Evolutionary conservation across 2,888 invertebrate genomes (phyloP), one percentile per base, ranked within the genome.

Genomic region (Drosophila cyrtoloma): DNA sequence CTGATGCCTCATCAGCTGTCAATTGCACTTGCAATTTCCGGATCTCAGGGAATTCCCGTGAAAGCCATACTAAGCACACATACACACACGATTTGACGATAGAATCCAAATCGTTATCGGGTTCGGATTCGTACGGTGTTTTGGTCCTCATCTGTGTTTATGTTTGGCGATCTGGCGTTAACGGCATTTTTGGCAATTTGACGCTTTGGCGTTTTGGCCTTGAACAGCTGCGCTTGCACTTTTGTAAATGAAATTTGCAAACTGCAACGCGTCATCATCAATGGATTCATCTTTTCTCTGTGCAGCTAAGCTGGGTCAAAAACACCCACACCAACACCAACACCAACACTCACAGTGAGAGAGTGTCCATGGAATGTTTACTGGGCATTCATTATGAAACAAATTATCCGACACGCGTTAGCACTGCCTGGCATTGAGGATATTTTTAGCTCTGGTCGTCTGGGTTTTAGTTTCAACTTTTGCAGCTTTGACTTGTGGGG

Each of bases 161-260:
- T 14, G 12, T 50, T 53, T 65, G 16, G 22, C 66, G 51, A 28
- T 52, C 28, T 66, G 66, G 65, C 65, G 28, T 64, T 64, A 22
- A 39, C 52, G 52, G 28, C 22, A 22, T 10, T 33, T 16, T 22
- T 64, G 39, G 28, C 33, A n/a, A n/a, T 32, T 22, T 22, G 22
- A 16, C 51, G 51, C 26, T 37, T 37, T 47, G 7, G 16, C 16
- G 30, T n/a, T 37, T 26, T 47, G 63, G 14, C 86, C 84, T 86
- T 90, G 89, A 77, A 26, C 75, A 65, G 57, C 55, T 71, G 69
- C 78, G 66, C 47, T 63, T 71, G 69, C 71, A 73, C 73, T 84
- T 90, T 90, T 87, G 80, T 87, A 89, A 87, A 87, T 87, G 90
- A 90, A 89, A 77, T 64, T 74, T 52, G 53, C 59, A 64, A 44